Evolutionary conservation across 1,140 invertebrate species (phyloP).

Genomic region (Chironomus tepperi): DNA sequence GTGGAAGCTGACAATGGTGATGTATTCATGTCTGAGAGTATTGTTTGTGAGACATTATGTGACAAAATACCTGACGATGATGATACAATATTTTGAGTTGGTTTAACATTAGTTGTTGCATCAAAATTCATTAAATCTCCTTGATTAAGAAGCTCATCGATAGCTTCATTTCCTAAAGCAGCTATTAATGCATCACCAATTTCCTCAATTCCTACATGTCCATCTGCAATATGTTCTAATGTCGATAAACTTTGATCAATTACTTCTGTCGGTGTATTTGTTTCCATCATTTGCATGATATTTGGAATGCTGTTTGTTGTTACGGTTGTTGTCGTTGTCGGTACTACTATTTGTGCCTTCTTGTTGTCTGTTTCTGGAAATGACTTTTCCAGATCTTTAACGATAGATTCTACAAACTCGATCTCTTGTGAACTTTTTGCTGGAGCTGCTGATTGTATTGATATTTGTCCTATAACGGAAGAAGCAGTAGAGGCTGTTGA

Average conservation of each 20-base stretch:
- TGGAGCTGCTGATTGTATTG: conserved; percentile 34
- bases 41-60: background rate
- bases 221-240: conserved; percentile 26
- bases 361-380: conserved; percentile 14
- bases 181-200: conserved; percentile 23
- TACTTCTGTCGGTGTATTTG: conserved; percentile 26
- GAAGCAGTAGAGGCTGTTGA: background rate
- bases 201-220: conserved; percentile 17
- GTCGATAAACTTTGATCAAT: conserved; percentile 25
- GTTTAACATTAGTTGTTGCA: background rate
- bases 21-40: conserved; percentile 31
- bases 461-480: conserved; percentile 26
- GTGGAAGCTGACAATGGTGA: conserved; percentile 33
- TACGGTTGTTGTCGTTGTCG: conserved; percentile 24
- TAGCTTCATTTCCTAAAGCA: background rate
- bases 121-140: conserved; percentile 20
- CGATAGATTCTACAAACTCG: conserved; percentile 38
- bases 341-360: conserved; percentile 26
- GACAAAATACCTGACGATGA: background rate
- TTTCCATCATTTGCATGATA: conserved; percentile 39
- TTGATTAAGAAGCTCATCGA: background rate
- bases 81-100: background rate
- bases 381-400: conserved; percentile 33
- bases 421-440: conserved; percentile 53
- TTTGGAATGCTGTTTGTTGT: conserved; percentile 34